These are phyloP conservation scores for Sitophilus oryzae DNA, from an alignment of 1,140 invertebrate genomes.

Conservation along the genomic window DNA sequence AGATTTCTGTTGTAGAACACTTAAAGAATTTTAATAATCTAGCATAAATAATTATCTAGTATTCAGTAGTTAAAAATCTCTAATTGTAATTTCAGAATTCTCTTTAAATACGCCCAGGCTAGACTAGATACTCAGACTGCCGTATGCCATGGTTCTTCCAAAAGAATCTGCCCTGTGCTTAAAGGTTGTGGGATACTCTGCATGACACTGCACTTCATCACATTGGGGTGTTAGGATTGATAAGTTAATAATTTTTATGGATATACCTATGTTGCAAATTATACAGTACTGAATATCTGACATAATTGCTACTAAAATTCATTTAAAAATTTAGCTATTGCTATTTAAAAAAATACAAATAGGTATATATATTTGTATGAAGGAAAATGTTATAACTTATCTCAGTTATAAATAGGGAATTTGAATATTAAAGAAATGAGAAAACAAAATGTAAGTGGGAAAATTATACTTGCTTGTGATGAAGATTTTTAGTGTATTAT, in stretches of 20 bases:
- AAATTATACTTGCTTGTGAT: conserved; percentile 15
- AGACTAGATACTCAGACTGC: conserved; percentile 17
- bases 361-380: too few relatives aligned
- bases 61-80: too few relatives aligned
- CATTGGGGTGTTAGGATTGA: not conserved
- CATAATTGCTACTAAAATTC: not conserved
- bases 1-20: too few relatives aligned
- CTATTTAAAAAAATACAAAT: too few relatives aligned
- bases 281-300: not conserved
- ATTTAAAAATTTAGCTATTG: too few relatives aligned
- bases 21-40: too few relatives aligned
- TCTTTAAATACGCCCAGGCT: conserved; percentile 5
- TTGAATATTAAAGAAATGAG: too few relatives aligned
- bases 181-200: conserved; percentile 18
- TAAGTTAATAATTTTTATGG: not conserved
- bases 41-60: too few relatives aligned
- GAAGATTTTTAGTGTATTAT: conserved; percentile 26
- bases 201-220: conserved; percentile 9
- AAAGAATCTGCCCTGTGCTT: conserved; percentile 16
- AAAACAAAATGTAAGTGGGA: too few relatives aligned
- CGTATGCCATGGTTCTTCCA: conserved; percentile 21
- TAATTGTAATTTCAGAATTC: too few relatives aligned
- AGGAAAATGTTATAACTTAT: too few relatives aligned
- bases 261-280: not conserved
- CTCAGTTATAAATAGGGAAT: too few relatives aligned